These are phyloP conservation scores for Ptilonorhynchus violaceus DNA, from an alignment of 2,113 vertebrate species.

Conservation along the genomic window DNA sequence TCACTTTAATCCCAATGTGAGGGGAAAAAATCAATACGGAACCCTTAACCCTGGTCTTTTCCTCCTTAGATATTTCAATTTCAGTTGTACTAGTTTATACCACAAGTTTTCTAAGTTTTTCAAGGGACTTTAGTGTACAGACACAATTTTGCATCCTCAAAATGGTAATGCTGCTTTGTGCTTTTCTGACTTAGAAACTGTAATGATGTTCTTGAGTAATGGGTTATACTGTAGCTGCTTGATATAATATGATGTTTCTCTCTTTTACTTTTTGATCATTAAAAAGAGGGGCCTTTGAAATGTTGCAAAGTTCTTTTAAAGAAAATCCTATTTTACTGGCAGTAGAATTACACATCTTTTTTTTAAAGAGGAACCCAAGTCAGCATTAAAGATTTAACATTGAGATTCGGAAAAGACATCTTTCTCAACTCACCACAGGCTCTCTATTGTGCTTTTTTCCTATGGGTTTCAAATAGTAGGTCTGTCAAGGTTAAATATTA, in stretches of 20 bases:
- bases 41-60: slow-evolving; percentile 28
- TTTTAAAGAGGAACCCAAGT: neutral
- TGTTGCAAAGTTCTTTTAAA: neutral
- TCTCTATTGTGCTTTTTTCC: neutral
- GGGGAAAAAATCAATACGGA: neutral
- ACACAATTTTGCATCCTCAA: neutral
- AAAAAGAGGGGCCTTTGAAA: neutral
- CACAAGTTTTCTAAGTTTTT: slow-evolving; percentile 3
- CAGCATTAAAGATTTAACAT: neutral
- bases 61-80: neutral
- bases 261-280: neutral
- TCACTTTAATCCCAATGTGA: slow-evolving; percentile 28
- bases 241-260: neutral
- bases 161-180: neutral
- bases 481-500: neutral
- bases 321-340: neutral
- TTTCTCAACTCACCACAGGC: neutral
- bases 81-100: neutral
- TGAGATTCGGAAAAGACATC: neutral
- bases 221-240: neutral
- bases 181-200: neutral
- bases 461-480: neutral
- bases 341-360: neutral
- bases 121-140: neutral
- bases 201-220: neutral